Evolutionary conservation across 1,140 invertebrate genomes (phyloP).

Genomic region (Eufriesea mexicana): DNA sequence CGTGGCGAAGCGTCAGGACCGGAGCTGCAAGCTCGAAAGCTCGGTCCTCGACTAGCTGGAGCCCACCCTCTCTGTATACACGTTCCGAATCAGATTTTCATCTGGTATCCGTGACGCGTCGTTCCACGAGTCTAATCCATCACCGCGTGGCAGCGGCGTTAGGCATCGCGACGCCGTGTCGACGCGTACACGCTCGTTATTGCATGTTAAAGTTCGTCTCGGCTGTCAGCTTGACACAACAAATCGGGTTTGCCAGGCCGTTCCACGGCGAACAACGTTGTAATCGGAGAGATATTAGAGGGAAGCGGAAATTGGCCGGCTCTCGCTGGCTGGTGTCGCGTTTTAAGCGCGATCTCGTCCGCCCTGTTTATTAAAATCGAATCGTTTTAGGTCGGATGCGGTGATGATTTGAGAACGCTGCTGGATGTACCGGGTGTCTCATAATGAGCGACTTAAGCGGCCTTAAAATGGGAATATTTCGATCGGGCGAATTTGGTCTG

Average conservation of each 20-base stretch:
- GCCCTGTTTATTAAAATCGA: constrained; percentile 4
- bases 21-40: no score
- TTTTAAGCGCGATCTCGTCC: not conserved
- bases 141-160: constrained; percentile 57
- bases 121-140: constrained; percentile 69
- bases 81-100: constrained; percentile 62
- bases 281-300: constrained; percentile 30
- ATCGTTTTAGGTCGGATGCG: not conserved
- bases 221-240: constrained; percentile 60
- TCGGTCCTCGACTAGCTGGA: no score
- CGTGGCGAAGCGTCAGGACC: no score
- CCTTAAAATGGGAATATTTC: no score
- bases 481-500: no score
- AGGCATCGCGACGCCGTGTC: constrained; percentile 58
- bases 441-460: not conserved
- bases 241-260: constrained; percentile 48
- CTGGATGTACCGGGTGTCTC: not conserved
- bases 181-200: constrained; percentile 63
- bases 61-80: not conserved
- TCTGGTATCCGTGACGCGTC: constrained; percentile 67
- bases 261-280: constrained; percentile 29
- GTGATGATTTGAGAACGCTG: no score
- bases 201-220: constrained; percentile 64
- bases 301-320: constrained; percentile 9
- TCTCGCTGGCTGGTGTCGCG: not conserved